Evolutionary conservation across 2,888 invertebrate species (phyloP), one percentile per base, ranked within the genome.

Genomic region (Tuta absoluta): DNA sequence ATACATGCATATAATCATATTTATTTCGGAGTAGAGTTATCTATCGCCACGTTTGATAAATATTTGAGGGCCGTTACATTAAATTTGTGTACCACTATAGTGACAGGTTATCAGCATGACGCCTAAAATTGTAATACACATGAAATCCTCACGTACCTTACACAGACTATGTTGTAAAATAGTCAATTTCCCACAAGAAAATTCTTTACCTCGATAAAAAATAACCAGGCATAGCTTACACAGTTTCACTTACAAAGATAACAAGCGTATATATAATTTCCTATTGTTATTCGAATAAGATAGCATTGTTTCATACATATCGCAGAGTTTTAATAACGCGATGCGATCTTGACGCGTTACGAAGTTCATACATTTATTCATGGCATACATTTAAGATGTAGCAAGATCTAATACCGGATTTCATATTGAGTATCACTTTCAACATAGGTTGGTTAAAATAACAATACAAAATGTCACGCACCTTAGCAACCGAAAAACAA

Each of bases 361-460:
- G 53, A 10, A 53, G 28, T 17, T 65, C 65, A 65, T 65, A 65
- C 63, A 65, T 65, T 68, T 65, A 70, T 71, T 64, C 66, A 72
- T 69, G 45, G 63, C n/a, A 53, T 1, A 4, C n/a, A n/a, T n/a
- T n/a, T n/a, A 51, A 2, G 10, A 24, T 51, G 23, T 53, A 14
- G 49, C 51, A 23, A 53, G 24, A 53, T 53, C 14, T 14, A 5
- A 24, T 1, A 12, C 12, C 23, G 3, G 51, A 53, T 53, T 53
- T 23, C 19, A 53, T 23, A 24, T 12, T 53, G 12, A 10, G 19
- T 51, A 51, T 23, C 23, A 23, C 1, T 53, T 23, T 53, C 23
- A 14, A 8, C 33, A 10, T 10, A 56, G 56, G 28, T 56, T 8
- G 33, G 10, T 24, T 17, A 8, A 33, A 33, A 24, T 12, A 53